These are phyloP conservation scores for Autographa pulchrina DNA, from an alignment of 2,888 invertebrate genomes.

Conservation along the genomic window DNA sequence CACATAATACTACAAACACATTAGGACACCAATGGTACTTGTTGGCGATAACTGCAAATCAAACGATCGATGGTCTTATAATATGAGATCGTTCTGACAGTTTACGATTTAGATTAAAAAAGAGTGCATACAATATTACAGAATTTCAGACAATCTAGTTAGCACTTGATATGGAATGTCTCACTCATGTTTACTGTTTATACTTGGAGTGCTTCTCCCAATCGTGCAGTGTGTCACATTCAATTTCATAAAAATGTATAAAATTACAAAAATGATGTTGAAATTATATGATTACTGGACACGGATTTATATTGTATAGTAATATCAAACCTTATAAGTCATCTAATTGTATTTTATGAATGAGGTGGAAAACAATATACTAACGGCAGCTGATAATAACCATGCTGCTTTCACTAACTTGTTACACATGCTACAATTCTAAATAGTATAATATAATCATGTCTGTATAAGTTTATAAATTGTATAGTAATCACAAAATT, in stretches of 20 bases:
- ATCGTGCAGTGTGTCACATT: slow-evolving; percentile 82
- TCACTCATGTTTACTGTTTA: slow-evolving; percentile 83
- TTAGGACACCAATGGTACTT: slow-evolving; percentile 28
- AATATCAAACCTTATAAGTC: slow-evolving; percentile 83
- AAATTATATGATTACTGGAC: slow-evolving; percentile 81
- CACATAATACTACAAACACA: slow-evolving; percentile 30
- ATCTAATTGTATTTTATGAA: slow-evolving; percentile 75
- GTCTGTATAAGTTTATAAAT: slow-evolving; percentile 87
- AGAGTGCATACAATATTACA: slow-evolving; percentile 41
- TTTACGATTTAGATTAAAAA: slow-evolving; percentile 27
- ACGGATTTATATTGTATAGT: slow-evolving; percentile 80
- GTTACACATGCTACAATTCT: slow-evolving; percentile 84
- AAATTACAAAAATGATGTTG: slow-evolving; percentile 88
- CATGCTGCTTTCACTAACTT: slow-evolving; percentile 74
- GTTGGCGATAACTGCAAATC: slow-evolving; percentile 23
- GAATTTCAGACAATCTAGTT: slow-evolving; percentile 55
- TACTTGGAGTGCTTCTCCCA: slow-evolving; percentile 75
- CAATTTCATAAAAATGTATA: slow-evolving; percentile 88
- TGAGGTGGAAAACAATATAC: slow-evolving; percentile 79
- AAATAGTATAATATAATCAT: slow-evolving; percentile 83
- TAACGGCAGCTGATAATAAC: slow-evolving; percentile 71
- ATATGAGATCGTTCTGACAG: slow-evolving; percentile 47
- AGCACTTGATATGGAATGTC: slow-evolving; percentile 88
- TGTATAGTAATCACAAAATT: slow-evolving; percentile 86
- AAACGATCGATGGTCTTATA: slow-evolving; percentile 26